phyloP scores from a whole-genome alignment of 2,888 invertebrate species.

The Eurois occulta region DNA sequence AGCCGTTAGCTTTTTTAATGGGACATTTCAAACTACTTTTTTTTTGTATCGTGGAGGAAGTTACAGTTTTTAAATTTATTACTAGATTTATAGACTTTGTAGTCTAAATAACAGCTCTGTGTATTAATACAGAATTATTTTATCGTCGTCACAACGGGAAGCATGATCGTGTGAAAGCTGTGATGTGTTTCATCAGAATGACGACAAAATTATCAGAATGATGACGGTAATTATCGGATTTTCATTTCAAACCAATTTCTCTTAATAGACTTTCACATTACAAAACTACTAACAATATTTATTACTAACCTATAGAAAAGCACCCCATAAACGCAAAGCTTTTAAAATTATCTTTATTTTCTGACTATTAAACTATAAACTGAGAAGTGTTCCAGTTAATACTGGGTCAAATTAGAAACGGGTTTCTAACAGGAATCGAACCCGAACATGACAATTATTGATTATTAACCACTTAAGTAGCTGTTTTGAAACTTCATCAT shows the following conservation, averaged over 20 bases:
- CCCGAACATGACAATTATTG: constrained; percentile 83
- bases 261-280: constrained; percentile 8
- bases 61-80: constrained; percentile 8
- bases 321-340: constrained; percentile 35
- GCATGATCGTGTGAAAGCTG: constrained; percentile 21
- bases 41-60: constrained; percentile 15
- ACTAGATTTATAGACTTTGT: not conserved
- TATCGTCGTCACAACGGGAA: not conserved
- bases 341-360: constrained; percentile 56
- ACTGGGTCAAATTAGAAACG: constrained; percentile 85
- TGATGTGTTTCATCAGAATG: constrained; percentile 17
- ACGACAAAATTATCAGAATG: not conserved
- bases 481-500: constrained; percentile 79
- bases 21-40: not conserved
- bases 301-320: not conserved
- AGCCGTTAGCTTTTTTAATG: not conserved
- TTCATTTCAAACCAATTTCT: constrained; percentile 1
- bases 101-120: not conserved
- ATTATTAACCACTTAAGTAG: constrained; percentile 79
- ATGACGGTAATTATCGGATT: not conserved
- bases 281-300: constrained; percentile 4
- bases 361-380: constrained; percentile 54
- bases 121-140: constrained; percentile 2
- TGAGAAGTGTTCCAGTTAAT: constrained; percentile 65
- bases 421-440: constrained; percentile 77